A percentile compares a stretch with the other conserved stretches of the same genome.
phyloP scores from a whole-genome alignment of 2,888 invertebrate species.

The Xestoiulus laeticollis region DNA sequence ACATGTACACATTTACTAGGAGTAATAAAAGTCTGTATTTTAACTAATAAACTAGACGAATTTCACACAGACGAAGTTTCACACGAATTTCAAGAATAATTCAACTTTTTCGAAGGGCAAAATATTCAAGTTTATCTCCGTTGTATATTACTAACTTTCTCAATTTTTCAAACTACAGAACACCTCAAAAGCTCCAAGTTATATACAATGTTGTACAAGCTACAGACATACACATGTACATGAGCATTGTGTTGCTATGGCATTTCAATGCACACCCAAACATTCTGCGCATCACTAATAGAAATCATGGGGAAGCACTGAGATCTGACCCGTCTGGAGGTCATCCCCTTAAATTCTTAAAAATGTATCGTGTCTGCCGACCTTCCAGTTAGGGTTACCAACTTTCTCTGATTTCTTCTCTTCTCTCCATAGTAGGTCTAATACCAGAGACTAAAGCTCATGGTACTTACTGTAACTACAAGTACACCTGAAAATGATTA shows the following conservation, averaged over 20 bases:
- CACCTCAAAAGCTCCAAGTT: too few species aligned
- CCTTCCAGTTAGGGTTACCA: not conserved
- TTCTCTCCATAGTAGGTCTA: not conserved
- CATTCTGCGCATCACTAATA: not conserved
- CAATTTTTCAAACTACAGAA: too few species aligned
- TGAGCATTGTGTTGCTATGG: not conserved
- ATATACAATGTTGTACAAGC: too few species aligned
- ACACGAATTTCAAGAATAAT: too few species aligned
- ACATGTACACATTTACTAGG: too few species aligned
- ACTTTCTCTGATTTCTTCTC: conserved; percentile 27
- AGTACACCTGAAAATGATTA: not conserved
- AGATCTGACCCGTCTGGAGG: not conserved
- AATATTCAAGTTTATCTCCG: too few species aligned
- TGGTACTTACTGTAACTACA: not conserved
- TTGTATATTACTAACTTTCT: too few species aligned
- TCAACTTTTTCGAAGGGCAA: too few species aligned
- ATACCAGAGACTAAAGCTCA: not conserved
- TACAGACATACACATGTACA: too few species aligned
- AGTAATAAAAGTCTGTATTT: too few species aligned
- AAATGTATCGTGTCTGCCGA: conserved; percentile 11
- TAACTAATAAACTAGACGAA: too few species aligned
- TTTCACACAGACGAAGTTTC: too few species aligned
- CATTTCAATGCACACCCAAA: not conserved
- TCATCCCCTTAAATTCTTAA: not conserved
- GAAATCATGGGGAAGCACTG: not conserved